phyloP scores from a whole-genome alignment of 2,797 vertebrate species.

The Paguma larvata region DNA sequence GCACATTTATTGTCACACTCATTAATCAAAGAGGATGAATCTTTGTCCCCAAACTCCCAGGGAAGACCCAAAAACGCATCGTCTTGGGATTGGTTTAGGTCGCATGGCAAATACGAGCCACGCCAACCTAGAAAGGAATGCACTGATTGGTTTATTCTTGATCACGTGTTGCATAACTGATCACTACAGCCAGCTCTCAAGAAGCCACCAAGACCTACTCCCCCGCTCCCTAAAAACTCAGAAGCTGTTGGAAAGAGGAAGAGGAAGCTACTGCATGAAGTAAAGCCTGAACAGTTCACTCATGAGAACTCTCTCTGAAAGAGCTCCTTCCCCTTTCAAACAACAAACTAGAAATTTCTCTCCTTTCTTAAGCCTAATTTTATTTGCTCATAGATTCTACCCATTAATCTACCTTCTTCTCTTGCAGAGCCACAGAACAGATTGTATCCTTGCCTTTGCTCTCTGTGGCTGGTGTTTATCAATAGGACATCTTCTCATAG shows the following conservation, averaged over 20 bases:
- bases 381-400: neutral
- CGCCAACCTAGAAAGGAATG: neutral
- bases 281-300: neutral
- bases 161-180: accelerated
- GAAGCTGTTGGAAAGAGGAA: neutral
- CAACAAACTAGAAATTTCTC: neutral
- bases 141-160: neutral
- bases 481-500: neutral
- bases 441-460: neutral
- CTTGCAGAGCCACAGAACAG: neutral
- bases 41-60: neutral
- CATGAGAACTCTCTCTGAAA: neutral
- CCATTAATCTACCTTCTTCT: neutral
- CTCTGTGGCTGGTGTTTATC: neutral
- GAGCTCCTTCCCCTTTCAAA: neutral
- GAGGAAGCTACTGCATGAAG: neutral
- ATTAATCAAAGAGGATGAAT: accelerated
- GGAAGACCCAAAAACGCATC: neutral
- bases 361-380: neutral
- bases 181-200: neutral
- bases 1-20: neutral
- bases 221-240: neutral
- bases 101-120: neutral
- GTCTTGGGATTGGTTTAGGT: neutral
- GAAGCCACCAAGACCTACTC: neutral